Conservation (phyloP, 2,888 invertebrate genomes). For the Cosmia pyralina region DNA sequence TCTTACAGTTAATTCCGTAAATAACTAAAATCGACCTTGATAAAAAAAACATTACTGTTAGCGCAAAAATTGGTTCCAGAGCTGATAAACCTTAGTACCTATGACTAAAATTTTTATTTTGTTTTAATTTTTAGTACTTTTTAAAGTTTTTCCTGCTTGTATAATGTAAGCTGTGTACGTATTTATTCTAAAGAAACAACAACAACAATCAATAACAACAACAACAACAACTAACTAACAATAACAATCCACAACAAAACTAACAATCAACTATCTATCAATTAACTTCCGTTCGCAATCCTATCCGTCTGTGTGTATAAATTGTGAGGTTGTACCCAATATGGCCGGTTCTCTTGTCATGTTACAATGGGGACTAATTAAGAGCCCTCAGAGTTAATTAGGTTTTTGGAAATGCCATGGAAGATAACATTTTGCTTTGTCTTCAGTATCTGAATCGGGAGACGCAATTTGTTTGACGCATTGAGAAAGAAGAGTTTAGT, state of each 20-base stretch:
- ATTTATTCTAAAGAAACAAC: no score
- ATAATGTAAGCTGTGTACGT: background rate
- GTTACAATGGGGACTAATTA: slow-evolving; percentile 89
- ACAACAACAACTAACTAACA: no score
- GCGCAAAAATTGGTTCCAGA: no score
- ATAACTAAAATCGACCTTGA: background rate
- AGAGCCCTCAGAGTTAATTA: slow-evolving; percentile 86
- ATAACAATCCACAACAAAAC: no score
- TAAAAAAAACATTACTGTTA: no score
- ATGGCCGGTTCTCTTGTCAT: slow-evolving; percentile 86
- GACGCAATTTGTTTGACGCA: slow-evolving; percentile 66
- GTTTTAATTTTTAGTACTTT: background rate
- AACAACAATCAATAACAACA: no score
- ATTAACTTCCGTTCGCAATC: slow-evolving; percentile 10
- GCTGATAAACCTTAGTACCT: no score
- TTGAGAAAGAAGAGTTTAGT: slow-evolving; percentile 26
- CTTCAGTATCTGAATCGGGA: slow-evolving; percentile 69
- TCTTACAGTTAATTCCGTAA: background rate
- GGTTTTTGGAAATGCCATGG: slow-evolving; percentile 79
- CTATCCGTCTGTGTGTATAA: slow-evolving; percentile 73
- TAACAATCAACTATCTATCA: no score
- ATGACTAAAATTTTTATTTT: no score
- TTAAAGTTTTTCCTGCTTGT: background rate
- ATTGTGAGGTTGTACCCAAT: slow-evolving; percentile 76
- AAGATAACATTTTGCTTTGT: slow-evolving; percentile 80